Conservation (phyloP, 2,113 vertebrate species). For the Empidonax traillii region DNA sequence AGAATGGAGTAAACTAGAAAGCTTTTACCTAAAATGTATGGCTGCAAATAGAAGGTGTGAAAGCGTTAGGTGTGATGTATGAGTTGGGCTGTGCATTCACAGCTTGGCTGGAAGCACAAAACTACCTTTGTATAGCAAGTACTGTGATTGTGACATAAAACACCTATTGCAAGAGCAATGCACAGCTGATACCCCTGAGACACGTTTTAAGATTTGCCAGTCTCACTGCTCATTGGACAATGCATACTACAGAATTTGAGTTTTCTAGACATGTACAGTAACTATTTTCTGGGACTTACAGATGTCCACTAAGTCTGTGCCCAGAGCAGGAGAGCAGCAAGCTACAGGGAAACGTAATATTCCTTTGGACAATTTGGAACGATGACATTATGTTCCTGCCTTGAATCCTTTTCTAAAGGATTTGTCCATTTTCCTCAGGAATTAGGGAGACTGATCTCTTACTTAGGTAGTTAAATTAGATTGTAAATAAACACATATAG, state of each 20-base stretch:
- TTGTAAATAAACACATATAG: not conserved
- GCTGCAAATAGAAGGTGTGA: not conserved
- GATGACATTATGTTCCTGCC: fast-evolving
- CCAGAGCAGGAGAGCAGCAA: not conserved
- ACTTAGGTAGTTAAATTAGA: not conserved
- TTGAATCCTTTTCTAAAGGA: not conserved
- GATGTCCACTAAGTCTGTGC: not conserved
- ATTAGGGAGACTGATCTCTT: not conserved
- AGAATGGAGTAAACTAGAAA: not conserved
- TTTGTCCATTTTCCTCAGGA: not conserved
- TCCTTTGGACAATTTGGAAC: not conserved
- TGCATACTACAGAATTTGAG: not conserved
- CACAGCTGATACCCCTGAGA: not conserved
- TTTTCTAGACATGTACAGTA: fast-evolving
- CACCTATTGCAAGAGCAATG: not conserved
- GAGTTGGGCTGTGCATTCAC: not conserved
- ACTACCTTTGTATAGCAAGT: not conserved
- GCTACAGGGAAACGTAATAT: not conserved
- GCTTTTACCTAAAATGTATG: not conserved
- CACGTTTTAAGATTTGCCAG: not conserved
- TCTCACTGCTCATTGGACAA: not conserved
- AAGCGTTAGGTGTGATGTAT: not conserved
- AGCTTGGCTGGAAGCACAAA: not conserved
- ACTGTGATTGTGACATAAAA: fast-evolving
- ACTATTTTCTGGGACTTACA: not conserved